Conservation (phyloP, 30 jellyfish, hydroid and myxozoan genomes). For the Aurelia coerulea region DNA sequence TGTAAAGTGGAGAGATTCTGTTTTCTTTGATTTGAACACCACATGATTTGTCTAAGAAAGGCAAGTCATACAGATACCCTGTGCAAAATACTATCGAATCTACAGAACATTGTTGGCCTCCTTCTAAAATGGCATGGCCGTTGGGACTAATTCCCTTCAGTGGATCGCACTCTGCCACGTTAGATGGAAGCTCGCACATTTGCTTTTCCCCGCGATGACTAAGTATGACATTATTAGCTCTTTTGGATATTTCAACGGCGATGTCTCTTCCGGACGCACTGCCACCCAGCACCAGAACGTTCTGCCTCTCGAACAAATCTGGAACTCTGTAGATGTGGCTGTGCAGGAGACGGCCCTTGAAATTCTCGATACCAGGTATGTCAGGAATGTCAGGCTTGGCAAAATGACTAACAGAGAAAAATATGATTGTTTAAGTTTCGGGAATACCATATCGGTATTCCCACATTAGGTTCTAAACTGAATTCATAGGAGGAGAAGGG, state of each 20-base stretch:
- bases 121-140: constrained; percentile 58
- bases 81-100: constrained; percentile 85
- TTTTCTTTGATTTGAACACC: constrained; percentile 29
- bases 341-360: constrained; percentile 78
- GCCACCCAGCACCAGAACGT: constrained; percentile 76
- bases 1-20: constrained; percentile 66
- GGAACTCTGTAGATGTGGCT: constrained; percentile 81
- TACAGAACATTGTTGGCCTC: constrained; percentile 45
- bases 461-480: background rate
- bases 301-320: constrained; percentile 36
- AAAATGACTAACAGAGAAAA: constrained; percentile 70
- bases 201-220: constrained; percentile 72
- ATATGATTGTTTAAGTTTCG: background rate
- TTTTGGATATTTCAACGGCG: constrained; percentile 63
- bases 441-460: background rate
- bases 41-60: constrained; percentile 62
- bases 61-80: constrained; percentile 76
- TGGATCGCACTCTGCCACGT: constrained; percentile 51
- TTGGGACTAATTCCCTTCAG: constrained; percentile 22
- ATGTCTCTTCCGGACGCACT: constrained; percentile 90
- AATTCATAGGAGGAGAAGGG: background rate
- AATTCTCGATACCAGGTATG: constrained; percentile 56
- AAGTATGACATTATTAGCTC: constrained; percentile 49
- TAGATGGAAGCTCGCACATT: constrained; percentile 51
- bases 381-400: constrained; percentile 67